A percentile compares a stretch with the other conserved stretches of the same genome.
Evolutionary conservation across 1,140 invertebrate species (phyloP).

Genomic region (Zaprionus kolodkinae): DNA sequence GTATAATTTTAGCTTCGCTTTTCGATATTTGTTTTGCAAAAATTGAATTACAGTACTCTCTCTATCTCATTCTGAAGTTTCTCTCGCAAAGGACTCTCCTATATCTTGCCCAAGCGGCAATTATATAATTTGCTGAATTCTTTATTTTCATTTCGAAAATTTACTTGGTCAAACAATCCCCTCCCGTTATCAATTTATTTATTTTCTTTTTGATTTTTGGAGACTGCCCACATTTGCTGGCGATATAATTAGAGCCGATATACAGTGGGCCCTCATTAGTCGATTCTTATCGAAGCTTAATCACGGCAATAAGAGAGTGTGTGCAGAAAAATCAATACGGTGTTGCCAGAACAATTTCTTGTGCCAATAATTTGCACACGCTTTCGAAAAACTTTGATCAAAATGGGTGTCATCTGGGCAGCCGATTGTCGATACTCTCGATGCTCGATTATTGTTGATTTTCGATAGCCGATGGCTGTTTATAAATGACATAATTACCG

Average conservation of each 20-base stretch:
- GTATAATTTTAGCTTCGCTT: not conserved
- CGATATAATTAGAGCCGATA: not conserved
- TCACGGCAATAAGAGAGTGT: not conserved
- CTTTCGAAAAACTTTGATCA: not conserved
- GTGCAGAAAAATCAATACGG: not conserved
- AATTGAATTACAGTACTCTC: too few relatives aligned
- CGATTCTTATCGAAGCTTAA: not conserved
- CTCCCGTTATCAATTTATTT: not conserved
- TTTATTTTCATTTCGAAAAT: slow-evolving; percentile 7
- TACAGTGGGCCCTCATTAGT: slow-evolving; percentile 1
- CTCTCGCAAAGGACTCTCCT: not conserved
- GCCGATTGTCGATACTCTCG: too few relatives aligned
- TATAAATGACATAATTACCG: slow-evolving; percentile 5
- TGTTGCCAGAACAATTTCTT: not conserved
- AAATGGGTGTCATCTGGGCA: not conserved
- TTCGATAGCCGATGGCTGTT: not conserved
- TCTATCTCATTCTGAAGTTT: not conserved
- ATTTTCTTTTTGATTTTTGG: not conserved
- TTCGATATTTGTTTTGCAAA: too few relatives aligned
- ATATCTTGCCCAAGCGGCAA: not conserved
- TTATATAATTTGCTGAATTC: not conserved
- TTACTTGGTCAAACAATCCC: not conserved
- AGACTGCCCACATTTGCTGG: not conserved
- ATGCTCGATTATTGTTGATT: too few relatives aligned
- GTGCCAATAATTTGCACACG: not conserved